Evolutionary conservation across 2,797 vertebrate genomes (phyloP), one percentile per base, ranked within the genome.

Genomic region (Glyptemys insculpta): DNA sequence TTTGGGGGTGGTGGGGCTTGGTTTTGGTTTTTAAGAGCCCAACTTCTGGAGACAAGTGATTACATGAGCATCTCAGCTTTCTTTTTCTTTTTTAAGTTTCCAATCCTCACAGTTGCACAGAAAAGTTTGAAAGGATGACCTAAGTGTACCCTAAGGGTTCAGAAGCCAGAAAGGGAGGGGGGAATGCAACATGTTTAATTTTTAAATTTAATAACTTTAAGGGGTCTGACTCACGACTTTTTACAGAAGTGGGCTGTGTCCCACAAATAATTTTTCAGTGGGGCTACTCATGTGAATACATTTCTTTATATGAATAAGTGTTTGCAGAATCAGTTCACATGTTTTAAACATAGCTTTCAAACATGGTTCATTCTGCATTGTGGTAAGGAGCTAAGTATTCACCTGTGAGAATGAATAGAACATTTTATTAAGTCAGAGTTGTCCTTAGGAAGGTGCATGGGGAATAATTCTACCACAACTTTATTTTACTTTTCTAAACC

Each of bases 391-490:
- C 27, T 89, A 15, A 81, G 11, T 5, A 41, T 37, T 81, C 56
- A 57, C 7, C 74, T 88, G 72, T 80, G 21, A 5, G 34, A 82
- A 50, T 5, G 83, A 82, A 31, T 5, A 52, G 12, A 86, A 37
- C 3, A 74, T 83, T 90, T 93, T 88, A 79, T 56, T 4, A 82
- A 93, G 65, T 52, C n/a, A 85, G 41, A 72, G 87, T 6, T 81
- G 10, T 37, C 49, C n/a, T 86, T 90, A 89, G 49, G 44, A 89
- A 94, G 86, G 68, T n/a, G 5, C 4, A 72, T 1, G 80, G 72
- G 29, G 90, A 92, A 86, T 89, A 93, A 50, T 86, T 86, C 23
- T 80, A 18, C 23, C 12, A 79, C 53, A 89, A 92, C 2, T 94
- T 91, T 44, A 56, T 56, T 76, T 81, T 56, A 90, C 8, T 90